Evolutionary conservation across 2,113 vertebrate genomes (phyloP), one percentile per base, ranked within the genome.

Genomic region (Dicentrarchus labrax): DNA sequence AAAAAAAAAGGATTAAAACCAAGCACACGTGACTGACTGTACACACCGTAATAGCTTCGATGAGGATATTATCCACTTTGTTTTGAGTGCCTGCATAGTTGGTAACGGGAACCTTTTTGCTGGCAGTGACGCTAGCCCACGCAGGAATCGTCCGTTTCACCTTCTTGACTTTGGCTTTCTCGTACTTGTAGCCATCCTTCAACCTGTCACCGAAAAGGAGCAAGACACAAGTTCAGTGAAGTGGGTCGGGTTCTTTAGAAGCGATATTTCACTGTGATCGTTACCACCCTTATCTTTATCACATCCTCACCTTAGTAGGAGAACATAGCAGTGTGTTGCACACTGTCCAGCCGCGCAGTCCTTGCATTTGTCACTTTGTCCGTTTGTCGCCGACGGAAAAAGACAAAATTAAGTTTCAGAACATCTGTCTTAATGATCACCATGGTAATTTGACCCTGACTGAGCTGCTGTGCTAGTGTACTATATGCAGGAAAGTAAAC

Each of bases 101-200:
- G 93, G 97, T 95, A 6, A 97, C 96, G 2, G 96, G 95, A 19
- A 96, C 95, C 15, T 97, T 96, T 93, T 97, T 98, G 93, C 94
- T 97, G 80, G 96, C 94, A 19, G 97, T 94, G 76, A 99, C 94
- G 2, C 97, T 98, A 8, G 98, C 98, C 98, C 98, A 99, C 0
- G 97, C 95, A 41, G 98, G 98, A 90, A 99, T 98, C 39, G 97
- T 98, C 94, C 96, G 96, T 86, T 98, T 99, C 94, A 99, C 96
- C 87, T 99, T 99, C 95, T 98, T 99, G 87, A 94, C 95, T 94
- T 98, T 99, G 88, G 96, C 95, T 91, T 98, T 99, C 90, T 97
- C 89, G 57, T 94, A 93, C 60, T 95, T 94, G 36, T 95, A 94
- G 60, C 95, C 96, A 61, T 99, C 98, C 91, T 99, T 99, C 82